Evolutionary conservation across 2,113 vertebrate genomes (phyloP).

Genomic region (Erythrolamprus reginae): DNA sequence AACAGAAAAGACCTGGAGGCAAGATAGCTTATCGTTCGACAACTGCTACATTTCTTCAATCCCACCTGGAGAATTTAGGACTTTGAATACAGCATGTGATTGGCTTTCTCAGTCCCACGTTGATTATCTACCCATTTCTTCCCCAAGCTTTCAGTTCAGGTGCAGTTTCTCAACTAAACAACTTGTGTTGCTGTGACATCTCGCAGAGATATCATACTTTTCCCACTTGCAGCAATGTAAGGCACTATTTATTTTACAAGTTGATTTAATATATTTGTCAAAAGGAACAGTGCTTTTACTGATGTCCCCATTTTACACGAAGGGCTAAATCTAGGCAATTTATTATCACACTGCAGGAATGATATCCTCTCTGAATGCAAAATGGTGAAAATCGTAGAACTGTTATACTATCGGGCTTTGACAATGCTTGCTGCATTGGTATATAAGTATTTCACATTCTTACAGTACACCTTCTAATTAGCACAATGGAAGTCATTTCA

Average conservation of each 20-base stretch:
- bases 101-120: constrained; percentile 17
- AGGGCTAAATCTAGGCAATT: constrained; percentile 16
- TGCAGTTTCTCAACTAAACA: constrained; percentile 46
- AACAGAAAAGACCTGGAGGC: constrained; percentile 48
- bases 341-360: constrained; percentile 17
- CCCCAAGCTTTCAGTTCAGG: constrained; percentile 5
- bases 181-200: constrained; percentile 37
- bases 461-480: neutral
- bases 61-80: neutral
- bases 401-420: neutral
- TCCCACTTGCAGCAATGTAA: constrained; percentile 31
- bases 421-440: neutral
- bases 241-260: constrained; percentile 45
- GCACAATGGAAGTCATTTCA: neutral
- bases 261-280: constrained; percentile 56
- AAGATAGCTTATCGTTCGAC: constrained; percentile 32
- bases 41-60: constrained; percentile 19
- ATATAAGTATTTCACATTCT: neutral
- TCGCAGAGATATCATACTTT: constrained; percentile 36
- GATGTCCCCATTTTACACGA: constrained; percentile 28
- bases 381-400: neutral
- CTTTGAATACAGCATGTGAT: constrained; percentile 31
- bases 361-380: constrained; percentile 13
- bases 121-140: constrained; percentile 22
- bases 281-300: constrained; percentile 20